Percentiles rank a stretch among this genome's conserved stretches.
These are phyloP conservation scores for Caenorhabditis sulstoni DNA, from an alignment of 2,888 invertebrate genomes.

Conservation along the genomic window DNA sequence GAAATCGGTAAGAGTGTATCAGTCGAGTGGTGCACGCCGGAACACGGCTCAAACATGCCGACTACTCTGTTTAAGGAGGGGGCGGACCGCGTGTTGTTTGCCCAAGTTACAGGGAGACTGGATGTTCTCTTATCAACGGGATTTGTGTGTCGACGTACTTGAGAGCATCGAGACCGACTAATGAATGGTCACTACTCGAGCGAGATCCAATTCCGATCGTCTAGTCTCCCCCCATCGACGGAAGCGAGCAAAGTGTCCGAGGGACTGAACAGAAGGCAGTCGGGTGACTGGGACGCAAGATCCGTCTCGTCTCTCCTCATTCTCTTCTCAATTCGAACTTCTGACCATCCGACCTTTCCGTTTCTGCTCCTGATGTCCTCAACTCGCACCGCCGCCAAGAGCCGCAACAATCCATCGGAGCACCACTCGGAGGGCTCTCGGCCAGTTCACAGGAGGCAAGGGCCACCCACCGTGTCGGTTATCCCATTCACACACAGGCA, in stretches of 20 bases:
- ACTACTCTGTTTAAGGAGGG: constrained; percentile 51
- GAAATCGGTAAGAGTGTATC: constrained; percentile 65
- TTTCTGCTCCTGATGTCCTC: too few species aligned
- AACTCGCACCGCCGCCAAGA: too few species aligned
- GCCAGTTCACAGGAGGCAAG: constrained; percentile 8
- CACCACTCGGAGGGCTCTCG: constrained; percentile 13
- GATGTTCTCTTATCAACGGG: constrained; percentile 30
- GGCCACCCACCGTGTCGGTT: constrained; percentile 55
- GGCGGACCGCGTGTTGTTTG: too few species aligned
- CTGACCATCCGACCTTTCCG: too few species aligned
- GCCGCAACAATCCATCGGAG: not conserved
- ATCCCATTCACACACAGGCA: constrained; percentile 56
- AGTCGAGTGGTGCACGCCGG: constrained; percentile 49
- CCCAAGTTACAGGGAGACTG: constrained; percentile 47
- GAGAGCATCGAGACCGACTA: constrained; percentile 21
- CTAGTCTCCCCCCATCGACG: too few species aligned
- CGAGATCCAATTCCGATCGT: too few species aligned
- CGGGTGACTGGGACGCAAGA: too few species aligned
- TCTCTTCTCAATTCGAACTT: too few species aligned
- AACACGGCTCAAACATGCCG: constrained; percentile 55
- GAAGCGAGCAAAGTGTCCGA: too few species aligned
- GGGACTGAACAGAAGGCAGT: too few species aligned
- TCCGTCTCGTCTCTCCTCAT: too few species aligned
- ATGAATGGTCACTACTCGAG: constrained; percentile 1
- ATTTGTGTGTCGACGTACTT: constrained; percentile 39